Conservation (phyloP, 2,113 vertebrate species). For the Burhinus bistriatus region DNA sequence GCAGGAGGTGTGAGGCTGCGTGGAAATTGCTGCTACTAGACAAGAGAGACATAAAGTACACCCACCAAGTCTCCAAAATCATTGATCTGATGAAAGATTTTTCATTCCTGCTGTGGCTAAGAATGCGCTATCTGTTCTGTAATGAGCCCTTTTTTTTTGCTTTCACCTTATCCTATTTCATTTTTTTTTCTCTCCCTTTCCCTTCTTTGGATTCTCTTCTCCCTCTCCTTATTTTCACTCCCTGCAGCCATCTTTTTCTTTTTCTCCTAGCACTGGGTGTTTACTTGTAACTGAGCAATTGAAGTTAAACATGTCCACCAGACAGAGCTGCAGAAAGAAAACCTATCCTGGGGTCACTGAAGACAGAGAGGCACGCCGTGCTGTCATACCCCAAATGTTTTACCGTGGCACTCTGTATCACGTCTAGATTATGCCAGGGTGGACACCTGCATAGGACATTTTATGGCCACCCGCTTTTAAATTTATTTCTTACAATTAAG, state of each 20-base stretch:
- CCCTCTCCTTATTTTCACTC: neutral
- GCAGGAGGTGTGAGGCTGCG: neutral
- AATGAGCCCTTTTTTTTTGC: neutral
- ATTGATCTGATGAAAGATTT: neutral
- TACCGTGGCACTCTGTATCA: neutral
- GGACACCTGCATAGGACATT: neutral
- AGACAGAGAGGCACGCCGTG: neutral
- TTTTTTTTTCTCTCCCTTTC: neutral
- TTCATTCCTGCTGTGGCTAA: neutral
- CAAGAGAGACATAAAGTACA: neutral
- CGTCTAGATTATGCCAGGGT: neutral
- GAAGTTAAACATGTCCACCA: neutral
- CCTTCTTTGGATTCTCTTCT: neutral
- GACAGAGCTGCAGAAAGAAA: neutral
- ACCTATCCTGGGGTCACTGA: neutral
- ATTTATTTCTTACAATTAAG: neutral
- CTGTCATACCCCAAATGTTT: neutral
- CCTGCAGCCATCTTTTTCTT: neutral
- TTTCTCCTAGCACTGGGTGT: neutral
- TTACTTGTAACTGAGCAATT: neutral
- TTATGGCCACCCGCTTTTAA: neutral
- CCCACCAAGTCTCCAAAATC: constrained; percentile 5
- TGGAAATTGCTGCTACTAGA: constrained; percentile 10
- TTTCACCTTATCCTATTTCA: constrained; percentile 33
- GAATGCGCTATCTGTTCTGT: constrained; percentile 13